Evolutionary conservation across 1,140 invertebrate genomes (phyloP), one percentile per base, ranked within the genome.

Genomic region (Drosophila punjabiensis): DNA sequence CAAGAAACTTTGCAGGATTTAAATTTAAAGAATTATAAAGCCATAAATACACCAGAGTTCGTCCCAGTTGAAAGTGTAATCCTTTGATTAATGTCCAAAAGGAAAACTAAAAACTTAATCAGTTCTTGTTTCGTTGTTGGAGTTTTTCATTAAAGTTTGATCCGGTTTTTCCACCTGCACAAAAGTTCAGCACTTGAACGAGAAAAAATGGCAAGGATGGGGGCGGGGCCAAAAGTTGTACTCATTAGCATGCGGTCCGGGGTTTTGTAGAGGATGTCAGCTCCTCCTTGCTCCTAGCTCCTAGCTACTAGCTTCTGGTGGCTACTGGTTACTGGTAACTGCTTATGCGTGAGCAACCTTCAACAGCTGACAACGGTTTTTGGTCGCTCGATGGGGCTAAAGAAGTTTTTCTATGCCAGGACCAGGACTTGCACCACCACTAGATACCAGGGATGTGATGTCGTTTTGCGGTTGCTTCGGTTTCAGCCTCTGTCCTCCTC

Each of bases 211-310:
- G 58, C 18, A 30, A 55, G 81, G 70, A 48, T 56, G 59, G 41
- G 41, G 73, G 53, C 20, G 18, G 20, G 20, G 20, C n/a, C 47
- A 55, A 73, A 88, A 84, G 67, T 76, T 88, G 75, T 70, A 76
- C 85, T 88, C 85, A 88, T 88, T 88, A 88, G 81, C 85, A 89
- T 88, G 81, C 81, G 78, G 74, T 71, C 64, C 73, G 39, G 45
- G 50, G 39, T 28, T 16, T 56, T 65, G 35, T 20, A 32, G 61
- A 32, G 52, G 39, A 64, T 73, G 75, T 67, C 41, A 70, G 65
- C 64, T 56, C 53, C 33, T 56, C 33, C 33, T 56, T 5, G 33
- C 18, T 56, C 2, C 8, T 37, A 37, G 13, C 53, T 56, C 33
- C 53, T 35, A 5, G 43, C 30, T 53, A 11, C 30, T 14, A 55